Conservation (phyloP, 2,797 vertebrate species). For the Margarornis squamiger region DNA sequence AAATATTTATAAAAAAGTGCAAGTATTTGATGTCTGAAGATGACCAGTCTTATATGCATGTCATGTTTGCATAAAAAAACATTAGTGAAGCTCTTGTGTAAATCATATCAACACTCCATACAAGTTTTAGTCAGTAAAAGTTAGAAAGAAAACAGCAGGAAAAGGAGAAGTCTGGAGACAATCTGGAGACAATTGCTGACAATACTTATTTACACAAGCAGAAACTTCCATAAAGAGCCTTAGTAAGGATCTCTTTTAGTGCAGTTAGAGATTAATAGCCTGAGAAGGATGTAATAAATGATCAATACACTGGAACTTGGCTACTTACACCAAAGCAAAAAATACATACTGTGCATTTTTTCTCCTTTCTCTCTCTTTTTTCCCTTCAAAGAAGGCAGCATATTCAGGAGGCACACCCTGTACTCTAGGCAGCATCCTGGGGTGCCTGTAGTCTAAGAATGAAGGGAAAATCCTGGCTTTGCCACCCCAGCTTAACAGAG, state of each 20-base stretch:
- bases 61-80: neutral
- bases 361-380: neutral
- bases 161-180: neutral
- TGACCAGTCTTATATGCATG: neutral
- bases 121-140: neutral
- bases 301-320: neutral
- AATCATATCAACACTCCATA: neutral
- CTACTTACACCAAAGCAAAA: neutral
- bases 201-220: neutral
- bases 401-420: neutral
- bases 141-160: neutral
- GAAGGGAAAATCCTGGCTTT: neutral
- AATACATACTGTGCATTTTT: neutral
- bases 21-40: neutral
- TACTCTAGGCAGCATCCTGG: neutral
- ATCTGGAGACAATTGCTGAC: neutral
- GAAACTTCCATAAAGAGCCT: neutral
- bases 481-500: neutral
- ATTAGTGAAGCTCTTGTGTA: neutral
- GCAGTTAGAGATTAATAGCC: neutral
- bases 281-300: neutral
- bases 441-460: neutral
- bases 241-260: neutral
- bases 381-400: neutral
- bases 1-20: neutral